Conservation (phyloP, 1,140 invertebrate genomes). For the Gyrodactylus salaris region DNA sequence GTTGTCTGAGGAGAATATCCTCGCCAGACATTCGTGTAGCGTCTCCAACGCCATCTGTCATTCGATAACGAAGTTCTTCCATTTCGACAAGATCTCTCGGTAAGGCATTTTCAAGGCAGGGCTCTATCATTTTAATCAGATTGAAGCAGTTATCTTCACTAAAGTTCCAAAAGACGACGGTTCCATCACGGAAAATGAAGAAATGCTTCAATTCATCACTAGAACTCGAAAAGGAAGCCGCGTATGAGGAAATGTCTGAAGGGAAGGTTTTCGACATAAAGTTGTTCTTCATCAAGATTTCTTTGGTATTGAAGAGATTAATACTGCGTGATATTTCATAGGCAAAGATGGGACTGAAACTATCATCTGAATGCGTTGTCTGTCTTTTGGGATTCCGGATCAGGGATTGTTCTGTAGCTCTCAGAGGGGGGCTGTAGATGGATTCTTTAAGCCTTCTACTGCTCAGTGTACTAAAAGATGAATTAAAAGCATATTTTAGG, state of each 20-base stretch:
- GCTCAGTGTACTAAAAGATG: no score
- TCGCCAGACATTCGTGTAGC: not conserved
- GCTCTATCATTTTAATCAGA: not conserved
- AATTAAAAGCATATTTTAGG: no score
- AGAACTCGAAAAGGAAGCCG: not conserved
- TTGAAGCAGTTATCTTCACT: not conserved
- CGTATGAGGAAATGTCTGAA: not conserved
- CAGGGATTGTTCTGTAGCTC: no score
- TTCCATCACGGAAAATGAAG: not conserved
- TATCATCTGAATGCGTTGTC: no score
- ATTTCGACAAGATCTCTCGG: not conserved
- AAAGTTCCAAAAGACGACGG: not conserved
- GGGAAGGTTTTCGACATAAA: not conserved
- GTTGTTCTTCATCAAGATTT: not conserved
- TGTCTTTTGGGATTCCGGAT: no score
- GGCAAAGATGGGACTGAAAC: not conserved
- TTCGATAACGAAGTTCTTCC: not conserved
- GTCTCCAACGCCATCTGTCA: not conserved
- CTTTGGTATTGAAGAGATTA: not conserved
- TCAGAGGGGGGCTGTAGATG: no score
- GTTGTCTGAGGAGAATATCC: not conserved
- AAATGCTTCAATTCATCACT: not conserved
- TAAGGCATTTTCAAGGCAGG: not conserved
- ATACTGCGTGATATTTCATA: not conserved
- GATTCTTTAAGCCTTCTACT: no score